Evolutionary conservation across 2,888 invertebrate genomes (phyloP), one percentile per base, ranked within the genome.

Genomic region (Masnerella sp.): DNA sequence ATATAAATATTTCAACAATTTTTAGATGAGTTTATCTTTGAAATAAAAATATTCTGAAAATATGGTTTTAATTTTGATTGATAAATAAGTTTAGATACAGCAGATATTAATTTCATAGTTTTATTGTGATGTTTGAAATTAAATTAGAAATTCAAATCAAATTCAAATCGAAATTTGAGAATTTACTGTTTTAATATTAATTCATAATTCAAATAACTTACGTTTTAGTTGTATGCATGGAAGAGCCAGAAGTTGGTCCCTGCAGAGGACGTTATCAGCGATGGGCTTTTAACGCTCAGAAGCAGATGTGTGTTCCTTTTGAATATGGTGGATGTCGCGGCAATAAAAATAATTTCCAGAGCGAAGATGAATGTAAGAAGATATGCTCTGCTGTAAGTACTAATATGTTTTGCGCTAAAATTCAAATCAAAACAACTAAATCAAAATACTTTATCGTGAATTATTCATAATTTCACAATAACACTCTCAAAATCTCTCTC

Each of bases 251-350:
- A 78, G 88, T 89, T 20, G 99, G 98, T 0, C 96, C 96, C 0
- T 99, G 99, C 86, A 91, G 94, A 64, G 97, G 96, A 0, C 90
- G 91, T 82, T 96, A 95, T 88, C 92, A 92, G 80, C 92, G 98
- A 64, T 99, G 96, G 93, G 93, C 94, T 76, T 99, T 94, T 89
- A 93, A 94, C 83, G 87, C 91, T 0, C 88, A 88, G 56, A 92
- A 92, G 82, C 90, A 93, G 64, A 93, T 91, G 89, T 99, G 99
- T 87, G 90, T 93, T 62, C 92, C 94, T 58, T 99, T 99, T 89
- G 90, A 90, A 58, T 99, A 96, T 88, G 96, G 97, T 34, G 95
- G 95, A 38, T 96, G 95, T 78, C 91, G 96, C 65, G 98, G 98
- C 34, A 97, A 95, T 88, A 91, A 92, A 81, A 98, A 98, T 88